These are phyloP conservation scores for Silurus meridionalis DNA, from an alignment of 2,113 vertebrate genomes.

Conservation along the genomic window DNA sequence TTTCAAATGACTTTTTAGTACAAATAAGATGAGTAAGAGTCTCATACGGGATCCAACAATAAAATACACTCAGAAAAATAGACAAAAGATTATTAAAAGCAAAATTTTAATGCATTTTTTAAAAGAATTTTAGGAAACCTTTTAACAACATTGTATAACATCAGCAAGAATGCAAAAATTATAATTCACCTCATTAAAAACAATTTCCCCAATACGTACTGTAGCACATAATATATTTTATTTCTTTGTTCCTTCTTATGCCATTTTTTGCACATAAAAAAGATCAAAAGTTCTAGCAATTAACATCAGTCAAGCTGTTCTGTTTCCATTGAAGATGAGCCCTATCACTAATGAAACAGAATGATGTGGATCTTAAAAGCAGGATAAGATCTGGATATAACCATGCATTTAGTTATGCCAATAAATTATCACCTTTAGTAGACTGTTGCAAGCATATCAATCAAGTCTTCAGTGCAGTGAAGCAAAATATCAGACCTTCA, in stretches of 20 bases:
- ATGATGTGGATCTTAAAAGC: constrained; percentile 47
- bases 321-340: constrained; percentile 36
- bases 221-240: constrained; percentile 9
- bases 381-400: constrained; percentile 39
- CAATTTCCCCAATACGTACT: constrained; percentile 33
- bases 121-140: background rate
- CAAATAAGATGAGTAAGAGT: background rate
- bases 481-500: constrained; percentile 37
- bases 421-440: constrained; percentile 33
- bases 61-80: background rate
- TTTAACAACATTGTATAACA: background rate
- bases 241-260: constrained; percentile 23
- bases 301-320: constrained; percentile 40
- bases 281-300: constrained; percentile 53
- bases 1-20: background rate
- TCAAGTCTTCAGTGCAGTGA: constrained; percentile 34
- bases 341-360: constrained; percentile 47
- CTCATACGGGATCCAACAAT: background rate
- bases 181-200: constrained; percentile 46
- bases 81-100: constrained; percentile 4
- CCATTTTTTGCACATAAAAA: constrained; percentile 19
- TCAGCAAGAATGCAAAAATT: no score
- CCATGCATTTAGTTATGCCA: constrained; percentile 46
- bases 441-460: constrained; percentile 42
- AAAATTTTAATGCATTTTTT: background rate